Conservation (phyloP, 1,140 invertebrate species). For the Fopius arisanus region DNA sequence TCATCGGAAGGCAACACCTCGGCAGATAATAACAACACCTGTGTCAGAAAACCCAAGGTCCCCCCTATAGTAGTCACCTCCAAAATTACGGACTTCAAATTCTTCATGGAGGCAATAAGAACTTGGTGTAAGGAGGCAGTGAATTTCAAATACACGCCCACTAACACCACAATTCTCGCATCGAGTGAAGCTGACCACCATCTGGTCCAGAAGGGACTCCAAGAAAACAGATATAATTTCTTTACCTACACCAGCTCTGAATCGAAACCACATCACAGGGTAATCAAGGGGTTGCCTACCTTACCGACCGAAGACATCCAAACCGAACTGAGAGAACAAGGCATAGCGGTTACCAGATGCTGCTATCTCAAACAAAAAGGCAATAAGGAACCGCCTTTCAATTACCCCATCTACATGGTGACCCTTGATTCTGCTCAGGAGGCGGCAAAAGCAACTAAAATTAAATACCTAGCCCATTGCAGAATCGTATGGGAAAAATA, state of each 20-base stretch:
- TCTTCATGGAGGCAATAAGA: neutral
- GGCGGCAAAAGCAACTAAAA: too few relatives aligned
- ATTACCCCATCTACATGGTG: too few relatives aligned
- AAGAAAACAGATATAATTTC: neutral
- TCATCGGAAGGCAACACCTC: too few relatives aligned
- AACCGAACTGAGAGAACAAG: neutral
- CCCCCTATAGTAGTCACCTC: neutral
- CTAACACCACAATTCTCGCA: neutral
- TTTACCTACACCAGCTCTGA: neutral
- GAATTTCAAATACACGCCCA: neutral
- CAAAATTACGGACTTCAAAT: neutral
- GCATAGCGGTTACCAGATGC: neutral
- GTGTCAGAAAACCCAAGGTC: neutral
- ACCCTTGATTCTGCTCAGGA: too few relatives aligned
- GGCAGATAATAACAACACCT: neutral
- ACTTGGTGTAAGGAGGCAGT: neutral
- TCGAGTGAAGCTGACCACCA: neutral
- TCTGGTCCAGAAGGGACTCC: neutral
- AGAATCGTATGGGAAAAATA: slow-evolving; percentile 7
- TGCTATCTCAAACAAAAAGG: too few relatives aligned
- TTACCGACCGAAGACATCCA: neutral
- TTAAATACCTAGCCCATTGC: neutral
- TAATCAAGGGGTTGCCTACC: neutral
- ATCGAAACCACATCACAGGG: neutral
- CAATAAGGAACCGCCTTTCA: too few relatives aligned